A percentile compares a stretch with the other conserved stretches of the same genome.
Conservation (phyloP, 2,113 vertebrate species). For the Nansenia antarctica region DNA sequence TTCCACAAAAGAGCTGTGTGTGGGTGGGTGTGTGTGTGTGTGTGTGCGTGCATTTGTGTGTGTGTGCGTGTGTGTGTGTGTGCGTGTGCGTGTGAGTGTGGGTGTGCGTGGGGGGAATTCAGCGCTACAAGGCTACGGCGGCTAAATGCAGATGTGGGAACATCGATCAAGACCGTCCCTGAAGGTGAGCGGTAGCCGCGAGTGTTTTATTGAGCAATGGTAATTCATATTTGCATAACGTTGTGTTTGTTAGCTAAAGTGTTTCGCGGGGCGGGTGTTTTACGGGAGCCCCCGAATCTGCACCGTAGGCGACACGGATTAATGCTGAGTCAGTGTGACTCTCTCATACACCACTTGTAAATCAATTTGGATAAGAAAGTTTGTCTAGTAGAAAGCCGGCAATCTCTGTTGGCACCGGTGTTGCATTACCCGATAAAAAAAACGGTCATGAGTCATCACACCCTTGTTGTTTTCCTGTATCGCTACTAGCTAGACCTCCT, state of each 20-base stretch:
- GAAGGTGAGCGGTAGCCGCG: slow-evolving; percentile 25
- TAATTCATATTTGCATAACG: slow-evolving; percentile 54
- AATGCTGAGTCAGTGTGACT: slow-evolving; percentile 37
- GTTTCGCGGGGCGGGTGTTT: background rate
- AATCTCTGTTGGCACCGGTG: background rate
- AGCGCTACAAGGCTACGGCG: slow-evolving; percentile 14
- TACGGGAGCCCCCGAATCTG: slow-evolving; percentile 20
- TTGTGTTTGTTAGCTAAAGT: background rate
- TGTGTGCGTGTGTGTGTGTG: background rate
- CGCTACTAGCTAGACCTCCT: too few species aligned
- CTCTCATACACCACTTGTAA: background rate
- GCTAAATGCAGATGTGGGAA: slow-evolving; percentile 57
- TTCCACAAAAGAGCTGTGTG: slow-evolving; percentile 51
- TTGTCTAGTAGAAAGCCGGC: slow-evolving; percentile 31
- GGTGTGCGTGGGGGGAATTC: too few species aligned
- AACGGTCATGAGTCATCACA: too few species aligned
- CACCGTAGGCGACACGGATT: slow-evolving; percentile 10
- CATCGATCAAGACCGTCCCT: slow-evolving; percentile 39
- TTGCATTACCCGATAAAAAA: slow-evolving; percentile 29
- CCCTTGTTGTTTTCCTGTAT: too few species aligned
- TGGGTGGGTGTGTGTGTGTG: too few species aligned
- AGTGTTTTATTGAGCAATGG: slow-evolving; percentile 34
- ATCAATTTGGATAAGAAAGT: slow-evolving; percentile 37
- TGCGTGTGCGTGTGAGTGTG: too few species aligned
- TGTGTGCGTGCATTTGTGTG: too few species aligned